Evolutionary conservation across 2,888 invertebrate species (phyloP), one percentile per base, ranked within the genome.

Genomic region (Lamproptera curius): DNA sequence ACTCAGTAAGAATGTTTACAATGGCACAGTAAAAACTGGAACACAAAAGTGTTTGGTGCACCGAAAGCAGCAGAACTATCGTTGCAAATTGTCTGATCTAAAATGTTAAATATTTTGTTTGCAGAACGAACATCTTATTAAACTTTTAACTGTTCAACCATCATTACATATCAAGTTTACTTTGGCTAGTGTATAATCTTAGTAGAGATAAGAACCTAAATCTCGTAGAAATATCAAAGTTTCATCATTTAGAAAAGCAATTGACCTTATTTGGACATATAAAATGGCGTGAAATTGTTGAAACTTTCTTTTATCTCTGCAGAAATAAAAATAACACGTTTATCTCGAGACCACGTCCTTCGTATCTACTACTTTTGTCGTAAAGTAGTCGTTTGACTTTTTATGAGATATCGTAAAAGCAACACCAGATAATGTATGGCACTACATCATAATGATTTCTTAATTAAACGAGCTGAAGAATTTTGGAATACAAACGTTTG

Each of bases 281-380:
- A 41, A 17, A 42, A 42, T 42, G 33, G 41, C 44, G 44, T 45
- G 44, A 45, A 45, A 45, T 31, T 17, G 33, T 38, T 38, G 17
- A 38, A 20, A 44, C 14, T 31, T 38, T 45, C 43, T 26, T 45
- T 45, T 45, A 38, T 45, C 38, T 38, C 31, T 14, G 14, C 28
- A 15, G 17, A 28, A 26, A 31, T 40, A 40, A 31, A 31, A 40
- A 40, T 40, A 28, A 31, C 31, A 26, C 16, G 31, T 31, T 40
- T 31, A 38, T 40, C 28, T 26, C 15, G 6, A 40, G 31, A 17
- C 33, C 31, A 11, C 16, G 31, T 31, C 20, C 9, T 41, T 41
- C 23, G 28, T 31, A 16, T 15, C 31, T n/a, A 41, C 41, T 17
- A 41, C 11, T 41, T 33, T 16, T 41, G 31, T 31, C 6, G 31